These are phyloP conservation scores for Bambusicola thoracicus DNA, from an alignment of 2,113 vertebrate genomes.

Conservation along the genomic window DNA sequence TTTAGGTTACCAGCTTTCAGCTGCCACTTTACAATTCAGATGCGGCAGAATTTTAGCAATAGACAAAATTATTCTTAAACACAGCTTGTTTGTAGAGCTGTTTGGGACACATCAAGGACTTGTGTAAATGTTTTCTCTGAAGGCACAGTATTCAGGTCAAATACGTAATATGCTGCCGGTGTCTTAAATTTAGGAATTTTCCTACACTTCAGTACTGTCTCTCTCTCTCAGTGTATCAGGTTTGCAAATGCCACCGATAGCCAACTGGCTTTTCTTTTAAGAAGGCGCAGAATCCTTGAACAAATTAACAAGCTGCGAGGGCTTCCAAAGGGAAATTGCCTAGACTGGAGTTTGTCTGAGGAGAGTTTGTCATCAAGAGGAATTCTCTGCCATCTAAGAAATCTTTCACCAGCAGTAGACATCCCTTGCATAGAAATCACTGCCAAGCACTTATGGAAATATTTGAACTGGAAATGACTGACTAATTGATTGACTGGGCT, in stretches of 20 bases:
- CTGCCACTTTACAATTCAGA: conserved; percentile 5
- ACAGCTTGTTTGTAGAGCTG: background rate
- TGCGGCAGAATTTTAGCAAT: background rate
- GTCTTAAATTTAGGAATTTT: conserved; percentile 41
- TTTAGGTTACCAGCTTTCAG: background rate
- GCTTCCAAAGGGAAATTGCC: conserved; percentile 49
- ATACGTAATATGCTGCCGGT: background rate
- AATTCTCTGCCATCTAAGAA: conserved; percentile 54
- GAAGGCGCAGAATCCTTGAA: conserved; percentile 23
- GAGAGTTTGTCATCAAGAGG: conserved; percentile 40
- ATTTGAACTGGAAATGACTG: conserved; percentile 48
- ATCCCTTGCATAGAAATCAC: conserved; percentile 6
- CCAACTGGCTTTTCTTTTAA: conserved; percentile 40
- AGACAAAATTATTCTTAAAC: conserved; percentile 7
- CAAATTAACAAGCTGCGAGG: conserved; percentile 38
- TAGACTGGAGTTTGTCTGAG: conserved; percentile 36
- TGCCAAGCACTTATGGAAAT: conserved; percentile 50
- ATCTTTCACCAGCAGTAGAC: conserved; percentile 28
- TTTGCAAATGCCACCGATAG: conserved; percentile 29
- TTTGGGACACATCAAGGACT: background rate
- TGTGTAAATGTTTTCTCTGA: conserved; percentile 15
- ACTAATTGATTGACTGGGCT: conserved; percentile 30
- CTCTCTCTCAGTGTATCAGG: background rate
- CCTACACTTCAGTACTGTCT: background rate
- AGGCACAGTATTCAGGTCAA: conserved; percentile 19